Base-by-base conservation (phyloP, 2,888 invertebrate species). In the Caenorhabditis sp. region DNA sequence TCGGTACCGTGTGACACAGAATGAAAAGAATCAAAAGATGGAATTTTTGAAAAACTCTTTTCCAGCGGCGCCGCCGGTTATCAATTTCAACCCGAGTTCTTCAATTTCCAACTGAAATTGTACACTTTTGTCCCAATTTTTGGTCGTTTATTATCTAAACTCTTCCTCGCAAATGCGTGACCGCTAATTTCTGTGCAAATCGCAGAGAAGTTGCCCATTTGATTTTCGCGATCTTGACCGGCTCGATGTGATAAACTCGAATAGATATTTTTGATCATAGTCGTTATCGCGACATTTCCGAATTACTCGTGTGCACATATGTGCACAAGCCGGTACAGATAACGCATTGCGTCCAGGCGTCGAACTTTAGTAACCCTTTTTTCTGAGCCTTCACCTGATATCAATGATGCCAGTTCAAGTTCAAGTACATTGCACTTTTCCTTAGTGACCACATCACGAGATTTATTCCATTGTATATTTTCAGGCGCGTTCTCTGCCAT, bases 401-500 rank as follows among this genome's bases (percentile, higher is more conserved):
- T 8, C 13, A n/a, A n/a, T n/a, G n/a, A n/a, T n/a, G n/a, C n/a
- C n/a, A n/a, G n/a, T n/a, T n/a, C n/a, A n/a, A n/a, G n/a, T n/a
- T n/a, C n/a, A n/a, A n/a, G n/a, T n/a, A n/a, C n/a, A n/a, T n/a
- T n/a, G n/a, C n/a, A n/a, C n/a, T n/a, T n/a, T n/a, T n/a, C n/a
- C n/a, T n/a, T n/a, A n/a, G n/a, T n/a, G n/a, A n/a, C n/a, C n/a
- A n/a, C n/a, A n/a, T n/a, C n/a, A n/a, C n/a, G n/a, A n/a, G n/a
- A n/a, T n/a, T 41, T 4, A 1, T 35, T 43, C 15, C n/a, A 55
- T n/a, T n/a, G 8, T 8, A 24, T 45, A 22, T 20, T 45, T 79
- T 22, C 72, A 81, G 87, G 80, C n/a, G 82, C 81, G n/a, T 87
- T 85, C 66, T 79, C 83, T 7, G 80, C 80, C 22, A 86, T 87